Base-by-base conservation (phyloP, 1,140 invertebrate species). In the Tigriopus japonicus region DNA sequence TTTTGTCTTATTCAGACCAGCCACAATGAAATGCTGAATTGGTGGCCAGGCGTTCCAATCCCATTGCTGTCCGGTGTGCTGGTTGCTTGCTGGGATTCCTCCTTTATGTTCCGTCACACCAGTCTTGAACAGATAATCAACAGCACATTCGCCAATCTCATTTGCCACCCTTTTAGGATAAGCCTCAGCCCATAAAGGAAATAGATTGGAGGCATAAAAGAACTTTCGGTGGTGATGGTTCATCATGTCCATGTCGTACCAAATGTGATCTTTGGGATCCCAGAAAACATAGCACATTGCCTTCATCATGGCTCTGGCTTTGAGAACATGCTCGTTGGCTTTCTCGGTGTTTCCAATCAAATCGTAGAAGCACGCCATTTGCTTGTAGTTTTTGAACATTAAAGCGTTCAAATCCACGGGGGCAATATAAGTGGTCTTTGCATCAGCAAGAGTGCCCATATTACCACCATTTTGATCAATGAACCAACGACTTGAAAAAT, bases 401-500 rank as follows among this genome's bases (percentile, higher is more conserved):
- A 60, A 23, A 52, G 42, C 35, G 41, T 60, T 60, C n/a, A 60
- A 28, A 60, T 60, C 58, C 12, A 60, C 58, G 15, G 58, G 58
- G 2, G 51, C 10, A 42, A 60, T 60, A 7, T 21, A 21, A 13
- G 21, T 42, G 19, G 58, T 42, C 28, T 52, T 60, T 5, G 45
- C 42, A 52, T 60, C 45, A 10, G 23, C 35, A 15, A 41, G 40
- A 42, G 28, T 42, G 17, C 55, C 58, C 13, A 52, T 49, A 15
- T 52, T 52, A 13, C 3, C 15, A 14, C 58, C 58, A 14, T 60
- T 35, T 17, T 5, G 10, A 52, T 67, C 66, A n/a, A 85, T 80
- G 67, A 89, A 92, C 91, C 91, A 95, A 53, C 90, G 75, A 5
- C 84, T 86, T 13, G 86, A 90, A 72, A 93, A 96, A 69, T 96